Base-by-base conservation (phyloP, 2,888 invertebrate species). In the Hyposoter dolosus region DNA sequence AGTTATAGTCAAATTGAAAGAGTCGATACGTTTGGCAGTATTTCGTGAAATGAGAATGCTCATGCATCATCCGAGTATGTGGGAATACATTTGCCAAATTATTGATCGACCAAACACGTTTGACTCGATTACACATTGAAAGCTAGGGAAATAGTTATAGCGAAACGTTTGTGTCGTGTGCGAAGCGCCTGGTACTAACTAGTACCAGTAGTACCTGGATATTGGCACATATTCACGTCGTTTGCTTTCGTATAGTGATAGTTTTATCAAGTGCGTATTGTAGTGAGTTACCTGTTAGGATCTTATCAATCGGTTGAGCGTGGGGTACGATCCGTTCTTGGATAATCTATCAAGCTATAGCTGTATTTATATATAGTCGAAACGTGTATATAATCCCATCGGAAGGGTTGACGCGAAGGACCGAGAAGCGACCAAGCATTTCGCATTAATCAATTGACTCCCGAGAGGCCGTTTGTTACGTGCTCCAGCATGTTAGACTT, bases 361-460 rank as follows among this genome's bases (percentile, higher is more conserved):
- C 32, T 75, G 45, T 74, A 74, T 56, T 43, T 50, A 81, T 74
- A 81, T 74, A 40, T 10, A 19, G 69, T 79, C 32, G 65, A 3
- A 74, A 53, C 45, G 50, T 72, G 17, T 63, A 72, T 68, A 66
- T 63, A 71, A 90, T 89, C 88, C 89, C 84, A 32, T 56, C 82
- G 88, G 82, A 88, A 74, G 84, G 56, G 68, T 69, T 69, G 82
- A 69, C 23, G 47, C 81, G 74, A 63, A 83, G 81, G 76, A 83
- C 66, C 80, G 86, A 71, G 72, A 86, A 66, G 72, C 82, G 86
- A 45, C 63, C 80, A 82, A 89, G 86, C 84, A 85, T 85, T 86
- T 87, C 82, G 68, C 87, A 89, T 89, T 90, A 90, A 90, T 89
- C 89, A 90, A 88, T 89, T 89, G 88, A 88, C 82, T 86, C 86